phyloP scores from a whole-genome alignment of 1,140 invertebrate species.

The Drosophila pseudoananassae region DNA sequence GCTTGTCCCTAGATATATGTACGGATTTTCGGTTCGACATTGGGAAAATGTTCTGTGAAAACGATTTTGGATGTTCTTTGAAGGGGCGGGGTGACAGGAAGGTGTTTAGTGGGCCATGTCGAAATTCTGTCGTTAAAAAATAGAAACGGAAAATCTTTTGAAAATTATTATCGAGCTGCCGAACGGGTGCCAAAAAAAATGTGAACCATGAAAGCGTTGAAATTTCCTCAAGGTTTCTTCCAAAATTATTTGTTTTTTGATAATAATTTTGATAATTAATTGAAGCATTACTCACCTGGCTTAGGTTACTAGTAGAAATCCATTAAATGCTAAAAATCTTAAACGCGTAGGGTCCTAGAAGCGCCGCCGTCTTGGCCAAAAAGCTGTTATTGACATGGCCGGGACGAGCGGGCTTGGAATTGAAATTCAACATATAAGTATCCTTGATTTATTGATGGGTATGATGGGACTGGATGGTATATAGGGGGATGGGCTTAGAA shows the following conservation, averaged over 20 bases:
- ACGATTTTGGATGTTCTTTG: constrained; percentile 43
- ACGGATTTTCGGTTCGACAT: constrained; percentile 26
- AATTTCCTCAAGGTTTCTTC: constrained; percentile 33
- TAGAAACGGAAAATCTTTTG: constrained; percentile 43
- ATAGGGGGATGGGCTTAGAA: constrained; percentile 57
- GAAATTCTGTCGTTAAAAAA: constrained; percentile 70
- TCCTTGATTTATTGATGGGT: constrained; percentile 50
- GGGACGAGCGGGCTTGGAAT: constrained; percentile 56
- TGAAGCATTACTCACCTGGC: constrained; percentile 61
- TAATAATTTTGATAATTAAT: constrained; percentile 42
- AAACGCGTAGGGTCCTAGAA: constrained; percentile 71
- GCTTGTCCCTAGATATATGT: constrained; percentile 11
- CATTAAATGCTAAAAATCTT: constrained; percentile 79
- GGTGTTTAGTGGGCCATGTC: constrained; percentile 71
- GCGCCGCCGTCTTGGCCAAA: constrained; percentile 32
- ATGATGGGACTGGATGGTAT: constrained; percentile 12
- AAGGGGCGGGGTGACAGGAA: constrained; percentile 16
- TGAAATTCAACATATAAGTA: constrained; percentile 80
- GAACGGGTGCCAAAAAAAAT: constrained; percentile 60
- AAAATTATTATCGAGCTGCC: constrained; percentile 57
- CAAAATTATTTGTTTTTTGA: constrained; percentile 9
- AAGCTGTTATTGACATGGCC: constrained; percentile 39
- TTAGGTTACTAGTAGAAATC: constrained; percentile 77
- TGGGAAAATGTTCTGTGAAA: constrained; percentile 39
- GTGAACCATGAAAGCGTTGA: constrained; percentile 9